Base-by-base conservation (phyloP, 2,888 invertebrate genomes). In the Fabriciana adippe region DNA sequence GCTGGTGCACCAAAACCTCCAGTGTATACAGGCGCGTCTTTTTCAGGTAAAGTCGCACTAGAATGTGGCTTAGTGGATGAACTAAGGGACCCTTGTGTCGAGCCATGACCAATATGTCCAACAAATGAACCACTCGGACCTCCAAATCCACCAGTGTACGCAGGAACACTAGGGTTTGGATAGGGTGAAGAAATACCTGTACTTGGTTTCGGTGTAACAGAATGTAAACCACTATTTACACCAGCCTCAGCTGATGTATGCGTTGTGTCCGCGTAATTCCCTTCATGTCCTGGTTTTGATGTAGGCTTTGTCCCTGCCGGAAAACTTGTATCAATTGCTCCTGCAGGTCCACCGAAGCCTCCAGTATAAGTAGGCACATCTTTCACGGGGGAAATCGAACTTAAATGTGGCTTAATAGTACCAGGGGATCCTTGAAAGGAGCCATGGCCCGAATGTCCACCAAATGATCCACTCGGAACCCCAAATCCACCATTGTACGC, bases 1-100 rank as follows among this genome's bases (percentile, higher is more conserved):
- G 77, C 47, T 57, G 81, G 78, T 14, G 76, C 81, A 54, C 82
- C 82, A 70, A 83, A 84, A 6, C 81, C 78, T 68, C 84, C 82
- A n/a, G 79, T 77, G 60, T 86, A 86, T 4, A 62, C 41, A n/a
- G 81, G 78, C 21, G 71, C 64, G 63, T 79, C 70, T 53, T 60
- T 72, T 65, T 15, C 64, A 65, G 16, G 61, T 45, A 51, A 41
- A 62, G n/a, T 45, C 14, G 41, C 41, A 5, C n/a, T 21, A 11
- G 45, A 21, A 51, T 64, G 62, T 60, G 66, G 69, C n/a, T 66
- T 69, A 55, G 59, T 56, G 26, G 16, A 16, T 31, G 35, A 15
- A 47, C 26, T 13, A 26, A 13, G 26, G 26, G 59, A 59, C 31
- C 47, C n/a, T 21, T 53, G 41, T 18, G 53, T 13, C 2, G 64